phyloP scores from a whole-genome alignment of 2,888 invertebrate species.

The Scaeva pyrastri region DNA sequence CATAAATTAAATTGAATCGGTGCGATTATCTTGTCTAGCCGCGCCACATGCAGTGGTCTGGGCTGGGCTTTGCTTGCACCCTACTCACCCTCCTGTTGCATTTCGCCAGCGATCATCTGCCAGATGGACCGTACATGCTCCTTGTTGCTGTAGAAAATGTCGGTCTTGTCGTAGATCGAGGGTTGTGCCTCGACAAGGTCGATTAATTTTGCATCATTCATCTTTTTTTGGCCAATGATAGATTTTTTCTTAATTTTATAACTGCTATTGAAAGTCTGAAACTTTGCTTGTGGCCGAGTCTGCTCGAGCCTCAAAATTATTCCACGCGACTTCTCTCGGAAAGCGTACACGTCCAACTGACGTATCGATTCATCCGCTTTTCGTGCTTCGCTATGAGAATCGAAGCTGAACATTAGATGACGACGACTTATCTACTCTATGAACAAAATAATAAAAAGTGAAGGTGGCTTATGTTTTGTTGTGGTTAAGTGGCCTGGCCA shows the following conservation, averaged over 20 bases:
- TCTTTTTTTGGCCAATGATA: conserved; percentile 29
- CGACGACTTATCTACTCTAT: conserved; percentile 24
- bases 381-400: conserved; percentile 66
- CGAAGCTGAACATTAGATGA: conserved; percentile 54
- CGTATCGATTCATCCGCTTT: conserved; percentile 75
- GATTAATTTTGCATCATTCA: conserved; percentile 76
- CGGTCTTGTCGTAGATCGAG: conserved; percentile 77
- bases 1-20: conserved; percentile 70
- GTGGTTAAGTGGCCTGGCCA: conserved; percentile 51
- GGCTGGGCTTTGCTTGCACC: conserved; percentile 31
- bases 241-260: not conserved
- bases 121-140: conserved; percentile 75
- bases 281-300: not conserved
- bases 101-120: conserved; percentile 76
- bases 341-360: conserved; percentile 73
- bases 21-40: conserved; percentile 72
- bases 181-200: conserved; percentile 75
- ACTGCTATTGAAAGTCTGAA: not conserved
- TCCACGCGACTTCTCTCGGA: conserved; percentile 65
- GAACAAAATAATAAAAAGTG: conserved; percentile 67
- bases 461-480: conserved; percentile 72
- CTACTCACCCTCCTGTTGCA: conserved; percentile 77
- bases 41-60: conserved; percentile 48
- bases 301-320: conserved; percentile 28
- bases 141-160: conserved; percentile 76